Percentiles rank a stretch among this genome's conserved stretches.
Evolutionary conservation across 2,797 vertebrate genomes (phyloP).

Genomic region (Coregonus suidteri): DNA sequence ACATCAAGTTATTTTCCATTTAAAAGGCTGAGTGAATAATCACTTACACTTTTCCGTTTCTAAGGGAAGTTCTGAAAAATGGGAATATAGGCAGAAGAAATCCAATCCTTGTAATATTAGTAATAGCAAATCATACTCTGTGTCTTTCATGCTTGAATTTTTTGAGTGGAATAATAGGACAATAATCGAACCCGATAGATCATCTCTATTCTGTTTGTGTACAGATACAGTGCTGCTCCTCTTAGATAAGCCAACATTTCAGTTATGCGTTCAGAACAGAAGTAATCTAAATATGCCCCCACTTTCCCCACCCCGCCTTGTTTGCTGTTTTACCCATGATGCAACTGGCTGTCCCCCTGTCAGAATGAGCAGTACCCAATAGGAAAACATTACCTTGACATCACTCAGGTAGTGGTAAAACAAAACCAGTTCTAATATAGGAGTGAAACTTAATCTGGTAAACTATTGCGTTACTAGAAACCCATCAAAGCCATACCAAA

Average conservation of each 20-base stretch:
- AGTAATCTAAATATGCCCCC: not conserved
- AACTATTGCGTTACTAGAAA: slow-evolving; percentile 22
- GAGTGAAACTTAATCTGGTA: slow-evolving; percentile 69
- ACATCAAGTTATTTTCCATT: slow-evolving; percentile 47
- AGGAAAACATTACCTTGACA: slow-evolving; percentile 3
- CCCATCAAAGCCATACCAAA: slow-evolving; percentile 59
- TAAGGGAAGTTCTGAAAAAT: slow-evolving; percentile 52
- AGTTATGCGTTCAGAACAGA: not conserved
- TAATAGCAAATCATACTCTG: slow-evolving; percentile 25
- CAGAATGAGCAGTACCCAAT: slow-evolving; percentile 34
- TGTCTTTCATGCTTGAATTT: not conserved
- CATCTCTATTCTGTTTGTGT: not conserved
- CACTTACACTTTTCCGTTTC: slow-evolving; percentile 31
- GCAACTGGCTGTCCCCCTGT: slow-evolving; percentile 54
- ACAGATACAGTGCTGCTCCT: not conserved
- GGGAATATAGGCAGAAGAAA: slow-evolving; percentile 42
- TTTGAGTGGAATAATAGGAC: not conserved
- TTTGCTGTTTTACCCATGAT: slow-evolving; percentile 14
- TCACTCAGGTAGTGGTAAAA: slow-evolving; percentile 33
- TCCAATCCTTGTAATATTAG: slow-evolving; percentile 35
- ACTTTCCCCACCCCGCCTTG: not conserved
- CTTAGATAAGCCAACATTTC: slow-evolving; percentile 4
- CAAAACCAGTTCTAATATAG: slow-evolving; percentile 64
- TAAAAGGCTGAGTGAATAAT: slow-evolving; percentile 62
- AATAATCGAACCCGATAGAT: not conserved